Evolutionary conservation across 2,797 vertebrate genomes (phyloP).

Genomic region (Sternarchorhynchus goeldii): DNA sequence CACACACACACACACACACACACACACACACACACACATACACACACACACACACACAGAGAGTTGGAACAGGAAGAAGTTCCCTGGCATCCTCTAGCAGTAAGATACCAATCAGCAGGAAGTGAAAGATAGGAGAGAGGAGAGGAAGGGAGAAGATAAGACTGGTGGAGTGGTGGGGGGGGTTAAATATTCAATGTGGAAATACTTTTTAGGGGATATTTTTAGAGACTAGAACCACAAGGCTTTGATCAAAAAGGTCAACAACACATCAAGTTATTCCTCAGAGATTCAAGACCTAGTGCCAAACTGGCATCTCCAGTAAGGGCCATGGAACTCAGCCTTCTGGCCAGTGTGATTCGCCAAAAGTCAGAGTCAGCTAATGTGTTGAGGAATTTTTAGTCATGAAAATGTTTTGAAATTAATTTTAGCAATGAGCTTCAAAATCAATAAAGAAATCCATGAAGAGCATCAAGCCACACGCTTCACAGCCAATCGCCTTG

Average conservation of each 20-base stretch:
- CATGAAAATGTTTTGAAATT: slow-evolving; percentile 8
- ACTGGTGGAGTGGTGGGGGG: background rate
- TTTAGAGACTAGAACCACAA: slow-evolving; percentile 39
- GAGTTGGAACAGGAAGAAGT: slow-evolving; percentile 43
- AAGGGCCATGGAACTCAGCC: background rate
- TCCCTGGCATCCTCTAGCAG: slow-evolving; percentile 59
- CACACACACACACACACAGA: slow-evolving; percentile 7
- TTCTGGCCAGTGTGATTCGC: background rate
- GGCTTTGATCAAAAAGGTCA: slow-evolving; percentile 55
- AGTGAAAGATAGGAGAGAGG: slow-evolving; percentile 48
- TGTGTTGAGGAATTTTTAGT: slow-evolving; percentile 2
- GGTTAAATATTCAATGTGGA: slow-evolving; percentile 34
- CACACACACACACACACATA: no score
- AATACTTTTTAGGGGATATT: slow-evolving; percentile 54
- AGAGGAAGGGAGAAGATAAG: slow-evolving; percentile 42
- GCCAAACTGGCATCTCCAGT: slow-evolving; percentile 20
- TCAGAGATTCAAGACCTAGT: slow-evolving; percentile 10
- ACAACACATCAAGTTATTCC: slow-evolving; percentile 4
- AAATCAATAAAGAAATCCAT: slow-evolving; percentile 36
- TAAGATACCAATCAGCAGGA: slow-evolving; percentile 60
- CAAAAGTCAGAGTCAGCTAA: slow-evolving; percentile 10
- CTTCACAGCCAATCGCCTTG: slow-evolving; percentile 20
- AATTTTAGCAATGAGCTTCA: slow-evolving; percentile 21
- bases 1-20: no score
- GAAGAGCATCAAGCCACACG: background rate